Percentiles rank a stretch among this genome's conserved stretches.
Evolutionary conservation across 2,888 invertebrate species (phyloP).

Genomic region (Emmelina monodactyla): DNA sequence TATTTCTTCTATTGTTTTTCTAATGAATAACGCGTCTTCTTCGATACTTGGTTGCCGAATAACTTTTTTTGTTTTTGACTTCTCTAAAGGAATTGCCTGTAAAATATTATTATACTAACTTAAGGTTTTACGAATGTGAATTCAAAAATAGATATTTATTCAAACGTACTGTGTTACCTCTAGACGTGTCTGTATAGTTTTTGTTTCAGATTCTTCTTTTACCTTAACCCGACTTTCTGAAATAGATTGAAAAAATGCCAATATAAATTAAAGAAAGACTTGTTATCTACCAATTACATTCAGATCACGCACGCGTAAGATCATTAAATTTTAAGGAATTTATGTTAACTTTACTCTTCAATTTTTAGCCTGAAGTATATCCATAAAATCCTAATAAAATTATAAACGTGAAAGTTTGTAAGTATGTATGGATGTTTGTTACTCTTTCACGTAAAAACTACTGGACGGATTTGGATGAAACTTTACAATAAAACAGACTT

Average conservation of each 20-base stretch:
- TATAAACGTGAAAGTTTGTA: no score
- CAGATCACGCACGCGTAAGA: no score
- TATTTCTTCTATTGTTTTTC: constrained; percentile 57
- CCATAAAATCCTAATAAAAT: no score
- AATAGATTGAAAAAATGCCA: constrained; percentile 23
- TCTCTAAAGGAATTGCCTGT: constrained; percentile 25
- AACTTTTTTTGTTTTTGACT: constrained; percentile 29
- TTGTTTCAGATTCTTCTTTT: constrained; percentile 28
- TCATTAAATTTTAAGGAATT: background rate
- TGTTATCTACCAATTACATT: no score
- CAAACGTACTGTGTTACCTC: constrained; percentile 32
- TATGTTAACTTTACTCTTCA: background rate
- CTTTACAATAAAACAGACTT: no score
- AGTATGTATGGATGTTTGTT: no score
- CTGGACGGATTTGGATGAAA: no score
- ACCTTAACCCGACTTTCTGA: constrained; percentile 34
- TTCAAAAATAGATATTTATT: background rate
- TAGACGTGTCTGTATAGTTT: constrained; percentile 34
- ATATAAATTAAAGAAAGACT: no score
- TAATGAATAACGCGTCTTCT: constrained; percentile 54
- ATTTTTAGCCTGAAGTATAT: background rate
- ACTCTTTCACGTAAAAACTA: no score
- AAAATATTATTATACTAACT: no score
- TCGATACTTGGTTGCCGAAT: constrained; percentile 50
- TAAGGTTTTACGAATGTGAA: no score